phyloP scores from a whole-genome alignment of 2,113 vertebrate genomes.

The Heptranchias perlo region DNA sequence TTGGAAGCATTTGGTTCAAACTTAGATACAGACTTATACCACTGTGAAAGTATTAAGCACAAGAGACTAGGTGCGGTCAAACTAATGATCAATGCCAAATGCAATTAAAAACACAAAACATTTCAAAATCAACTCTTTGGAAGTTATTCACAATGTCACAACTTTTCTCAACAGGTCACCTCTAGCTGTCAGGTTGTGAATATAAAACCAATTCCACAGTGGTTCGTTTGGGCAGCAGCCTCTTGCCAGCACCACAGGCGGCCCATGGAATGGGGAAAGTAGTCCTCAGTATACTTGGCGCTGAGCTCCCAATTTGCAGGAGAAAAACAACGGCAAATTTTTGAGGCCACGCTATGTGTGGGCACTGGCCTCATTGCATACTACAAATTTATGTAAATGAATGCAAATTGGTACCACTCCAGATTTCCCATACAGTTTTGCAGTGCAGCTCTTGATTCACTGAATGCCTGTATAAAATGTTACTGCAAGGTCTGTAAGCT shows the following conservation, averaged over 20 bases:
- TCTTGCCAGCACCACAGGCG: neutral
- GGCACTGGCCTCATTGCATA: neutral
- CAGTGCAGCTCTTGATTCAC: neutral
- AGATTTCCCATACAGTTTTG: neutral
- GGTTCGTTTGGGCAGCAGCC: neutral
- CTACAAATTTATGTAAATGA: slow-evolving; percentile 17
- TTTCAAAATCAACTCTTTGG: neutral
- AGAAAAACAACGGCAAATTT: neutral
- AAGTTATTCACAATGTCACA: neutral
- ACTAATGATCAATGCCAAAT: neutral
- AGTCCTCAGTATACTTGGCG: neutral
- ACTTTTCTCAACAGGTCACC: neutral
- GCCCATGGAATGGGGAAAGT: neutral
- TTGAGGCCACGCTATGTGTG: neutral
- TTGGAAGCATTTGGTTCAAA: neutral
- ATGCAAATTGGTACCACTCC: slow-evolving; percentile 7
- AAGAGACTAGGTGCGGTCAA: neutral
- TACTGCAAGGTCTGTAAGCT: neutral
- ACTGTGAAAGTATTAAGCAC: neutral
- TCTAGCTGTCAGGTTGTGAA: neutral
- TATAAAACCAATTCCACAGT: neutral
- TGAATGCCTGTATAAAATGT: neutral
- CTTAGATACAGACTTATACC: neutral
- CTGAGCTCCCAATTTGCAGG: neutral
- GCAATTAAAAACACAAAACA: neutral